Conservation (phyloP, 1,140 invertebrate genomes). For the Plectus sambesii region DNA sequence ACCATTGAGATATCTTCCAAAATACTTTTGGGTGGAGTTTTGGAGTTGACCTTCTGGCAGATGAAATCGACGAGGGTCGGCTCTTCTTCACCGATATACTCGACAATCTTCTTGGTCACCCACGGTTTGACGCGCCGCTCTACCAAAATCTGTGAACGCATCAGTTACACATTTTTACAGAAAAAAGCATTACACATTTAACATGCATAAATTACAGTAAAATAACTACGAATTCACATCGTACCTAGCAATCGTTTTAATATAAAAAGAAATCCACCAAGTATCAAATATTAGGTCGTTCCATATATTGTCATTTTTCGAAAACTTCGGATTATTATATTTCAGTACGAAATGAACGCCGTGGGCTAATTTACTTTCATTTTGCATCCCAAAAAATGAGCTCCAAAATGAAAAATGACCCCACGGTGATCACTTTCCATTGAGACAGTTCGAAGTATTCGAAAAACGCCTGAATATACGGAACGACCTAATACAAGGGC, state of each 20-base stretch:
- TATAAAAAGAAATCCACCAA: slow-evolving; percentile 6
- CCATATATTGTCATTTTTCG: too few relatives aligned
- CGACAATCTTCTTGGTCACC: slow-evolving; percentile 99
- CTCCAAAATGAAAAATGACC: too few relatives aligned
- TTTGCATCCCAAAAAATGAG: too few relatives aligned
- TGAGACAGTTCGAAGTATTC: too few relatives aligned
- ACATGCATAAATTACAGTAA: not conserved
- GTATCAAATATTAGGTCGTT: slow-evolving; percentile 13
- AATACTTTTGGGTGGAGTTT: slow-evolving; percentile 79
- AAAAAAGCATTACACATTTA: slow-evolving; percentile 2
- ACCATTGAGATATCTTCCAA: slow-evolving; percentile 98
- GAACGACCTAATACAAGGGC: too few relatives aligned
- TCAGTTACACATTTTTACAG: slow-evolving; percentile 48
- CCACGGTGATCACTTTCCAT: too few relatives aligned
- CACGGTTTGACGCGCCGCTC: slow-evolving; percentile 92
- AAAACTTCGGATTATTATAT: too few relatives aligned
- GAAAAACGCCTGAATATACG: too few relatives aligned
- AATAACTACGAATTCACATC: slow-evolving; percentile 13
- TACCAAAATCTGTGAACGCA: too few relatives aligned
- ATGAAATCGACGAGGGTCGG: slow-evolving; percentile 97
- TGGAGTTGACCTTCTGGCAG: slow-evolving; percentile 87
- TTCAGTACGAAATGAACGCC: too few relatives aligned
- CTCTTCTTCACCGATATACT: slow-evolving; percentile 98
- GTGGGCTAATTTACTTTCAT: too few relatives aligned
- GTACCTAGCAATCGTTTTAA: not conserved